Conservation (phyloP, 23 tunicate genomes). For the Oikopleura dioica region DNA sequence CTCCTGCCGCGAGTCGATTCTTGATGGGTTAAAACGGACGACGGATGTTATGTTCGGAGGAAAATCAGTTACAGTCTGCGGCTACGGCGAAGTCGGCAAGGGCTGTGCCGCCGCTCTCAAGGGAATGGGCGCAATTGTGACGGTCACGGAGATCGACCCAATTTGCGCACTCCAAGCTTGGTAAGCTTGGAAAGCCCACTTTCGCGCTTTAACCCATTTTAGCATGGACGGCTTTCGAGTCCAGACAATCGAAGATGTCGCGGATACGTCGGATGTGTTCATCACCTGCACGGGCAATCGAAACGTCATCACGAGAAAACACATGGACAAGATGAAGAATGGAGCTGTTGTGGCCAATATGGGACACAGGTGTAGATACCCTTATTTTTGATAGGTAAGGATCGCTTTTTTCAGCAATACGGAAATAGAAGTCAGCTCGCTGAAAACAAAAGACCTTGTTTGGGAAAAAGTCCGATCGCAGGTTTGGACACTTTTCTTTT, state of each 20-base stretch:
- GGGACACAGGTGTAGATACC: constrained; percentile 79
- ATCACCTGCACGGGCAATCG: constrained; percentile 89
- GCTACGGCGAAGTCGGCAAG: constrained; percentile 97
- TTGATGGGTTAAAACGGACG: constrained; percentile 95
- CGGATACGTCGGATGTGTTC: constrained; percentile 46
- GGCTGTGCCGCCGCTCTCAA: constrained; percentile 71
- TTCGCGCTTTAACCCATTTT: no score
- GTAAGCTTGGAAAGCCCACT: constrained; percentile 21
- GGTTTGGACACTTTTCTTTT: background rate
- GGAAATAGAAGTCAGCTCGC: constrained; percentile 3
- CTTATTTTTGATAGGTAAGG: background rate
- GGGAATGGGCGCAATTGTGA: constrained; percentile 77
- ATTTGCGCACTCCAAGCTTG: constrained; percentile 98
- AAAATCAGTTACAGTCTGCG: constrained; percentile 85
- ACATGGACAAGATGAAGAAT: constrained; percentile 77
- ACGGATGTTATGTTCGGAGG: constrained; percentile 99
- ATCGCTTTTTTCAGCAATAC: background rate
- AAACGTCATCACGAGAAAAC: constrained; percentile 49
- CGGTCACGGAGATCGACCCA: constrained; percentile 92
- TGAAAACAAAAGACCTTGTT: constrained; percentile 64
- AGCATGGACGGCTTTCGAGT: constrained; percentile 97
- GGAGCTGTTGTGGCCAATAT: constrained; percentile 97
- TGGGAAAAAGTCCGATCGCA: constrained; percentile 99
- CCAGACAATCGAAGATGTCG: constrained; percentile 47
- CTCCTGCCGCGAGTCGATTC: constrained; percentile 84